Evolutionary conservation across 2,113 vertebrate genomes (phyloP).

Genomic region (Butorides virescens): DNA sequence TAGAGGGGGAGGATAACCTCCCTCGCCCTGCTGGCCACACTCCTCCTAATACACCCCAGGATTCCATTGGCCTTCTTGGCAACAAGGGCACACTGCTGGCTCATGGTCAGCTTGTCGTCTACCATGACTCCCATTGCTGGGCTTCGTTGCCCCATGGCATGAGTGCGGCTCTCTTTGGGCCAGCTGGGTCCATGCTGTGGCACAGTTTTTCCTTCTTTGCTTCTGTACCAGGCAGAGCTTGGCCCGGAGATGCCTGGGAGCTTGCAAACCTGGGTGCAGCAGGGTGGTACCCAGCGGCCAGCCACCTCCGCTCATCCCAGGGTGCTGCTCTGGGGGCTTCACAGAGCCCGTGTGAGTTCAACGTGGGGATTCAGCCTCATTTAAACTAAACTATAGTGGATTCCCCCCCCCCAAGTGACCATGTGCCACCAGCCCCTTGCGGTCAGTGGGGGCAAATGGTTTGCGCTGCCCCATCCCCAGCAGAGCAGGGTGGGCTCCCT

Average conservation of each 20-base stretch:
- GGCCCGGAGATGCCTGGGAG: background rate
- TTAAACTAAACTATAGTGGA: background rate
- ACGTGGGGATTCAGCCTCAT: background rate
- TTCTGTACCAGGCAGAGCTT: background rate
- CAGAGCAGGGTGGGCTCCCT: background rate
- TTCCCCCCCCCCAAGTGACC: background rate
- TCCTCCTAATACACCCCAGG: too few relatives aligned
- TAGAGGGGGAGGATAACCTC: too few relatives aligned
- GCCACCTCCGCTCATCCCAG: background rate
- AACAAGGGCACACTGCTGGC: too few relatives aligned
- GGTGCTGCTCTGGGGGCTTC: background rate
- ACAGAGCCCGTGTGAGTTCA: background rate
- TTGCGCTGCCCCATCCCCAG: background rate
- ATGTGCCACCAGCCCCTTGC: too few relatives aligned
- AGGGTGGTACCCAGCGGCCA: background rate
- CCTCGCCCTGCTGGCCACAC: too few relatives aligned
- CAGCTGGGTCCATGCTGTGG: background rate
- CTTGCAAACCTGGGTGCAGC: background rate
- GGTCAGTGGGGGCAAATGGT: background rate
- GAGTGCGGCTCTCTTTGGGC: background rate
- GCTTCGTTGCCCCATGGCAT: background rate
- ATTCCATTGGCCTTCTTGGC: too few relatives aligned
- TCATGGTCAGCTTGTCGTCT: too few relatives aligned
- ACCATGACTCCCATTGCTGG: too few relatives aligned
- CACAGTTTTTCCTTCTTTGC: background rate